These are phyloP conservation scores for Drosophila mauritiana DNA, from an alignment of 1,140 invertebrate genomes.

Conservation along the genomic window DNA sequence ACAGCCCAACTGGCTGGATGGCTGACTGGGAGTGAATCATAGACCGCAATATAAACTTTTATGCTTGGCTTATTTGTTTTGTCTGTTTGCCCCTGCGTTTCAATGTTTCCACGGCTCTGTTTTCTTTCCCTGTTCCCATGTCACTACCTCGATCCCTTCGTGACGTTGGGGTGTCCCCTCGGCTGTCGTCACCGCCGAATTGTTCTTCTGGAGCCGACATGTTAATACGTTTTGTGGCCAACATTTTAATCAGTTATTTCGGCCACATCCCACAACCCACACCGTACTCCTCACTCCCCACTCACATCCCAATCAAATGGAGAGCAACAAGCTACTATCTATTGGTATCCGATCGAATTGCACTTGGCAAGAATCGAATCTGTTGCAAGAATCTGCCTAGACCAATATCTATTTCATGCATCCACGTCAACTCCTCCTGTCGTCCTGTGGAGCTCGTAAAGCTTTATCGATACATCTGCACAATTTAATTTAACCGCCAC, in stretches of 20 bases:
- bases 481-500: conserved; percentile 81
- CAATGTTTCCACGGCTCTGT: conserved; percentile 28
- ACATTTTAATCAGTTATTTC: conserved; percentile 70
- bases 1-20: neutral
- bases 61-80: conserved; percentile 82
- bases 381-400: neutral
- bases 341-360: conserved; percentile 6
- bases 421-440: neutral
- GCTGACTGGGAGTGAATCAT: conserved; percentile 63
- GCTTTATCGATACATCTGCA: conserved; percentile 77
- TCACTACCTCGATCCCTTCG: neutral
- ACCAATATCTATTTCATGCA: conserved; percentile 1
- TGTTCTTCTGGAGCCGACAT: conserved; percentile 68
- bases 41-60: conserved; percentile 83
- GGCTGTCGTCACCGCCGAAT: conserved; percentile 20
- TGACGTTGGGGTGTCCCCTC: neutral
- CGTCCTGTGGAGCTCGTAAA: conserved; percentile 39
- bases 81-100: conserved; percentile 63
- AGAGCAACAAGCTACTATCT: neutral
- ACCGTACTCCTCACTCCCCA: neutral
- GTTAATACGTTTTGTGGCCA: conserved; percentile 79
- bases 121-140: too few relatives aligned
- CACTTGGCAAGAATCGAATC: neutral
- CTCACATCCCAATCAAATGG: neutral
- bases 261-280: neutral